Conservation (phyloP, 2,113 vertebrate genomes). For the Anolis sagrei region DNA sequence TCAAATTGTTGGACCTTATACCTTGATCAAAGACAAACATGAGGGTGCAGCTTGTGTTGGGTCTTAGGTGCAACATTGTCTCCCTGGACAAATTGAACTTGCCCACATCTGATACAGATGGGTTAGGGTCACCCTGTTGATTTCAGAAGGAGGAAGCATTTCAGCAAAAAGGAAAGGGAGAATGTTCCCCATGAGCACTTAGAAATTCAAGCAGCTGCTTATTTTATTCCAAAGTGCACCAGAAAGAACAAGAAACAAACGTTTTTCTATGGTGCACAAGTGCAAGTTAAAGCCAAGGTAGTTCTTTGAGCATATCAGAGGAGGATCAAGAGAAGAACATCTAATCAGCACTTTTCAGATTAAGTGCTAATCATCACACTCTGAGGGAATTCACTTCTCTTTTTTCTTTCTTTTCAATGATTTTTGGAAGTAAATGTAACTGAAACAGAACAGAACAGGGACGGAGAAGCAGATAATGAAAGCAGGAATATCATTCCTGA, state of each 20-base stretch:
- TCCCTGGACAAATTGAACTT: not conserved
- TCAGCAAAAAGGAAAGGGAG: not conserved
- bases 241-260: not conserved
- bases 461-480: conserved; percentile 32
- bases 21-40: too few species aligned
- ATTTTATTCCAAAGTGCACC: conserved; percentile 43
- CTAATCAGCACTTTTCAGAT: conserved; percentile 67
- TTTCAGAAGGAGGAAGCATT: not conserved
- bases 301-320: conserved; percentile 45
- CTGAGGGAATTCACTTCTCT: conserved; percentile 39
- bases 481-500: conserved; percentile 20
- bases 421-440: conserved; percentile 28
- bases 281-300: conserved; percentile 23
- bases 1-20: not conserved
- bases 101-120: not conserved
- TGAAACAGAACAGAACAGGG: conserved; percentile 55
- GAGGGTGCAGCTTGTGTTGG: not conserved
- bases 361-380: conserved; percentile 61
- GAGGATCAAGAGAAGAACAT: conserved; percentile 54
- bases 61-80: not conserved
- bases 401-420: conserved; percentile 11
- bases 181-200: conserved; percentile 39
- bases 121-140: not conserved
- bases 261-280: not conserved
- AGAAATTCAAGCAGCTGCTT: conserved; percentile 53